These are phyloP conservation scores for Ciconia maguari DNA, from an alignment of 2,113 vertebrate genomes.

Conservation along the genomic window DNA sequence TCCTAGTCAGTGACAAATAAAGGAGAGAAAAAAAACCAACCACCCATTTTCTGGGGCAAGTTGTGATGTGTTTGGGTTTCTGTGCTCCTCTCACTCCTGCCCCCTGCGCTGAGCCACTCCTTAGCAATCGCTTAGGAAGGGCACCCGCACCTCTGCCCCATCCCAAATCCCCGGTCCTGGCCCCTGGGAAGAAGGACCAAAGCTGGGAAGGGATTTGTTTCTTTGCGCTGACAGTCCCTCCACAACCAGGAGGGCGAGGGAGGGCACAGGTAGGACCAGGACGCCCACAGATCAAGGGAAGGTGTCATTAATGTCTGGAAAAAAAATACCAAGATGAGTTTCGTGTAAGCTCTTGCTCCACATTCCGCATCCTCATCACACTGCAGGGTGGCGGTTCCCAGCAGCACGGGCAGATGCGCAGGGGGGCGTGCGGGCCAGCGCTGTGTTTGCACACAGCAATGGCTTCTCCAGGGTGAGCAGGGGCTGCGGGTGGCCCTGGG, in stretches of 20 bases:
- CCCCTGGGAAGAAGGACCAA: background rate
- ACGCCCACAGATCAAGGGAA: background rate
- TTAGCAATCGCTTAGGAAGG: background rate
- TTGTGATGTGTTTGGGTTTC: background rate
- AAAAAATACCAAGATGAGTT: too few species aligned
- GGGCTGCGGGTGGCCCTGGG: background rate
- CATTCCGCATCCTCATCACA: rapidly evolving
- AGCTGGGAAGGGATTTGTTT: background rate
- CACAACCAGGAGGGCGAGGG: background rate
- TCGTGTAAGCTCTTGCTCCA: background rate
- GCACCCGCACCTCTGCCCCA: background rate
- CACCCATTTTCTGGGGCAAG: background rate
- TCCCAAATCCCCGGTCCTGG: background rate
- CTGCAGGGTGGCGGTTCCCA: background rate
- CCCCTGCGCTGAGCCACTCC: background rate
- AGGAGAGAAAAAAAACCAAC: background rate
- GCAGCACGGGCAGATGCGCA: background rate
- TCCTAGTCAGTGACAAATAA: conserved; percentile 51
- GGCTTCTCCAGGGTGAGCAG: too few species aligned
- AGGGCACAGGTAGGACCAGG: background rate
- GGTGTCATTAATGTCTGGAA: rapidly evolving
- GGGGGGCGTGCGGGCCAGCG: rapidly evolving
- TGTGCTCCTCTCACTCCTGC: background rate
- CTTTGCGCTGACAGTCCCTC: background rate
- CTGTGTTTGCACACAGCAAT: background rate